Conservation (phyloP, 2,113 vertebrate species). For the Lophius piscatorius region DNA sequence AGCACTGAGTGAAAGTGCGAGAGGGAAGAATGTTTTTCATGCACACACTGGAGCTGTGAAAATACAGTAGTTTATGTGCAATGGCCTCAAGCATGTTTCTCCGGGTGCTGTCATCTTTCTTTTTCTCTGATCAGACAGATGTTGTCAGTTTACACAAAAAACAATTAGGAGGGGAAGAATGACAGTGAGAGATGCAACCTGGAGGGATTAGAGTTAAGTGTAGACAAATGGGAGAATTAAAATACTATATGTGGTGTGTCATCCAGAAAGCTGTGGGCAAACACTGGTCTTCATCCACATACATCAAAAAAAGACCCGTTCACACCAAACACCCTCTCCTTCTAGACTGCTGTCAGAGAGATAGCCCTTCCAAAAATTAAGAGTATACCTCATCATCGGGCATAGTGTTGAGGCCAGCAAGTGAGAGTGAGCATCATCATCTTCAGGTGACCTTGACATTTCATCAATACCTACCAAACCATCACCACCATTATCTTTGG, state of each 20-base stretch:
- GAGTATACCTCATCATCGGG: conserved; percentile 35
- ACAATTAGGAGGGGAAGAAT: not conserved
- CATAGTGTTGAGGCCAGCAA: conserved; percentile 22
- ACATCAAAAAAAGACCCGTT: conserved; percentile 13
- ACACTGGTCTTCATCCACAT: not conserved
- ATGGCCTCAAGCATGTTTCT: conserved; percentile 25
- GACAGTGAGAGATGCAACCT: not conserved
- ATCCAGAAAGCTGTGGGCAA: not conserved
- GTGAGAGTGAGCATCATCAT: conserved; percentile 3
- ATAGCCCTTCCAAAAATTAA: conserved; percentile 53
- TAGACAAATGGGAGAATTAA: conserved; percentile 8
- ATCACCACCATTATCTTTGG: not conserved
- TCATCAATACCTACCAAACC: not conserved
- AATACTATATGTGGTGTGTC: not conserved
- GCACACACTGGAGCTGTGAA: conserved; percentile 35
- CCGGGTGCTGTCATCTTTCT: not conserved
- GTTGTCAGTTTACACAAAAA: conserved; percentile 12
- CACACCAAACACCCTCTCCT: conserved; percentile 2
- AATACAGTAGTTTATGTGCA: conserved; percentile 24
- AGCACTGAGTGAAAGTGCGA: conserved; percentile 32
- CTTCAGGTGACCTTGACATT: conserved; percentile 1
- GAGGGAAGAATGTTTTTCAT: conserved; percentile 24
- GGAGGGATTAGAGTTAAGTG: not conserved
- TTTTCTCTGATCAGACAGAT: conserved; percentile 12
- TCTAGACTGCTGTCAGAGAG: conserved; percentile 26